Percentiles rank a stretch among this genome's conserved stretches.
phyloP scores from a whole-genome alignment of 2,113 vertebrate genomes.

The Ploceus nigricollis region DNA sequence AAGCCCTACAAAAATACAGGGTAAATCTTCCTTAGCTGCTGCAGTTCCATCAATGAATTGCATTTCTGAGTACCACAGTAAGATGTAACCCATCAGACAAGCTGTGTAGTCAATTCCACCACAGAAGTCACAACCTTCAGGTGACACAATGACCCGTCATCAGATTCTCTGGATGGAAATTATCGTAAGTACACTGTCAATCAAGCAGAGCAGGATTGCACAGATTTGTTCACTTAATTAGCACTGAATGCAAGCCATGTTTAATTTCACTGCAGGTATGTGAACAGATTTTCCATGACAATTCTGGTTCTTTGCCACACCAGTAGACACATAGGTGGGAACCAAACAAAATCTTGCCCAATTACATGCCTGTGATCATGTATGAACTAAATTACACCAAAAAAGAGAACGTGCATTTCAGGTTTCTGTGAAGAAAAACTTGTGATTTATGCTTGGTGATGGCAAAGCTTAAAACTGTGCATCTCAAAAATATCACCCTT shows the following conservation, averaged over 20 bases:
- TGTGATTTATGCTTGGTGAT: not conserved
- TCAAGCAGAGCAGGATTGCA: not conserved
- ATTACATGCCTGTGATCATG: not conserved
- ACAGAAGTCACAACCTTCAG: not conserved
- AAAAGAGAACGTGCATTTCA: not conserved
- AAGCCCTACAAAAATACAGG: not conserved
- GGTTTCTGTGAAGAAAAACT: not conserved
- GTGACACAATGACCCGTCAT: not conserved
- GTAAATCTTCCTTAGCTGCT: not conserved
- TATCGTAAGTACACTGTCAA: rapidly evolving
- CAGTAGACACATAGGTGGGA: not conserved
- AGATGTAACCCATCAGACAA: not conserved
- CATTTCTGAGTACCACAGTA: not conserved
- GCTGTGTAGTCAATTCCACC: not conserved
- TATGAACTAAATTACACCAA: not conserved
- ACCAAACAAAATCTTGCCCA: not conserved
- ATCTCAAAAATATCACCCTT: not conserved
- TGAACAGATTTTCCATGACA: not conserved
- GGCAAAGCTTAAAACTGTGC: not conserved
- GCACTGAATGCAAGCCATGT: not conserved
- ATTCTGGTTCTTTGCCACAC: not conserved
- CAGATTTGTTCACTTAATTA: not conserved
- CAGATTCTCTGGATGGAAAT: not conserved
- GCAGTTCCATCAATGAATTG: not conserved
- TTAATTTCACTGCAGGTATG: not conserved